Base-by-base conservation (phyloP, 2,888 invertebrate genomes). In the Eilema sororculum region DNA sequence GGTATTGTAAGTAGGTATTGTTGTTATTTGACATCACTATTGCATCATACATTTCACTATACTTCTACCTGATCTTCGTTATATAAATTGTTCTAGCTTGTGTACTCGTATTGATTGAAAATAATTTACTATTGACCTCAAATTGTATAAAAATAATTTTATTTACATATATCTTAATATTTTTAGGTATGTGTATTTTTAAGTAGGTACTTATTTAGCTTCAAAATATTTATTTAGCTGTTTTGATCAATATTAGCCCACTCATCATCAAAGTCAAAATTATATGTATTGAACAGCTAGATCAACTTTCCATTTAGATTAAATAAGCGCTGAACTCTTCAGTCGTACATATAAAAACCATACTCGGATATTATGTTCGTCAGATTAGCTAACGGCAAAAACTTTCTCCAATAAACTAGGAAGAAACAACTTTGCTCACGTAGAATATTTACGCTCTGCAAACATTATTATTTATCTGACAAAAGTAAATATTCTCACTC, bases 281-380 rank as follows among this genome's bases (percentile, higher is more conserved):
- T 2, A 5, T 46, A 0, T 9, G 8, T 20, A 52, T 2, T 8
- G 8, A 52, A 8, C 20, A 2, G 8, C 16, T 52, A n/a, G n/a
- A n/a, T 52, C n/a, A n/a, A 9, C n/a, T 20, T 9, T 52, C n/a
- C 2, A 52, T 52, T n/a, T n/a, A 52, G 0, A n/a, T n/a, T n/a
- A 9, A 5, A 52, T 9, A 52, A 20, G n/a, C n/a, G 9, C 8
- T n/a, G n/a, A 52, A 52, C 20, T 52, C 8, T 52, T 52, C n/a
- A 52, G n/a, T 52, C 8, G 52, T n/a, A 52, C 2, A 9, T 52
- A 52, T n/a, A 52, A 52, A 52, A 52, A 52, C 46, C 52, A 52
- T 52, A 52, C 52, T 52, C n/a, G 52, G n/a, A 52, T n/a, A n/a
- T 52, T n/a, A 52, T n/a, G n/a, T 52, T 52, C 52, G n/a, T n/a